Percentiles rank a stretch among this genome's conserved stretches.
These are phyloP conservation scores for Lymantria monacha DNA, from an alignment of 2,888 invertebrate species.

Conservation along the genomic window DNA sequence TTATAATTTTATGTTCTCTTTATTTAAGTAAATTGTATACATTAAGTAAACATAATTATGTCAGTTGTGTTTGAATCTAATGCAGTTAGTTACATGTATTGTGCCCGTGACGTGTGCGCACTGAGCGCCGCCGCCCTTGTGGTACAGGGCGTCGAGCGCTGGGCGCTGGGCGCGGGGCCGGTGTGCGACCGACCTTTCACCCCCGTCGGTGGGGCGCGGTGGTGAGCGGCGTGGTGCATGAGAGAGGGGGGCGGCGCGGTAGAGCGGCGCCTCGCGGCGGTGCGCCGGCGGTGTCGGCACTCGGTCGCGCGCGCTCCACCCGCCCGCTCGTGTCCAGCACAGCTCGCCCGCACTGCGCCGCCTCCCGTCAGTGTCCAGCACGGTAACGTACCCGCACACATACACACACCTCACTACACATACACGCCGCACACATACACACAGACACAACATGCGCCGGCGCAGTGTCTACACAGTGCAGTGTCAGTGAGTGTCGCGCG, in stretches of 20 bases:
- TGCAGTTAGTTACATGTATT: too few species aligned
- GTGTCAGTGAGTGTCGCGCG: background rate
- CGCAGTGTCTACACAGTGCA: background rate
- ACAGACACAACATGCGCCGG: background rate
- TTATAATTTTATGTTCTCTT: too few species aligned
- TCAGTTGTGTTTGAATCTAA: too few species aligned
- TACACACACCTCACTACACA: conserved; percentile 25
- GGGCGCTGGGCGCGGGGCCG: conserved; percentile 12
- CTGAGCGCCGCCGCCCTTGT: background rate
- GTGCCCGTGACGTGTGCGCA: too few species aligned
- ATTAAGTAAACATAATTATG: too few species aligned
- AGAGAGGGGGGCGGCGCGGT: conserved; percentile 17
- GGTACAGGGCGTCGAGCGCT: conserved; percentile 12
- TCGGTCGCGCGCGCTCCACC: conserved; percentile 61
- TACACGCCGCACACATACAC: conserved; percentile 28
- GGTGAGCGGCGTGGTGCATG: conserved; percentile 13
- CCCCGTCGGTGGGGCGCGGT: conserved; percentile 10
- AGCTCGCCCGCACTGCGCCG: conserved; percentile 20
- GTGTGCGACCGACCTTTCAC: background rate
- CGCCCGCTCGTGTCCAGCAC: conserved; percentile 56
- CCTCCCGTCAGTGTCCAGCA: conserved; percentile 44
- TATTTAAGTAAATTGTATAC: too few species aligned
- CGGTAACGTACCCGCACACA: conserved; percentile 60
- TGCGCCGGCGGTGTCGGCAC: conserved; percentile 34
- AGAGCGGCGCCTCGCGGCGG: conserved; percentile 32